Base-by-base conservation (phyloP, 2,888 invertebrate species). In the Drosophila paranaensis region DNA sequence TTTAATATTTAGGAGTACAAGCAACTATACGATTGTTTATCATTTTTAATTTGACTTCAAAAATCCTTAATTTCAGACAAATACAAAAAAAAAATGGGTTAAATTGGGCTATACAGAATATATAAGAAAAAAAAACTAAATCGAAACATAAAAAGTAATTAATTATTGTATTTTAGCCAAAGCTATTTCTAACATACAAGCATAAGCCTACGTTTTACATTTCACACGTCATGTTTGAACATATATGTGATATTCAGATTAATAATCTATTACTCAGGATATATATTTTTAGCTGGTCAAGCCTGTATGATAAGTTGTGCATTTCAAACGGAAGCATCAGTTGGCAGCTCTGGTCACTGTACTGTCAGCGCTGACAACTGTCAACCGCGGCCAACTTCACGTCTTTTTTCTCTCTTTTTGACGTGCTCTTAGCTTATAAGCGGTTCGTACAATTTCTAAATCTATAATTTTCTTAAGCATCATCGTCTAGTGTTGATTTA, bases 321-420 rank as follows among this genome's bases (percentile, higher is more conserved):
- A 20, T 14, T 25, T 14, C 16, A 54, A 77, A 27, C 78, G 78
- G 78, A 78, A 78, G 10, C 65, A 45, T 40, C 46, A 66, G 43
- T 79, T 89, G 79, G 54, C 62, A 75, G 69, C 55, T 56, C 65
- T 79, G 71, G 10, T 54, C 8, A 11, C 13, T 2, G 20, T 20
- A 37, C 35, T 79, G 60, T 39, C 78, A 69, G n/a, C 58, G n/a
- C 56, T 54, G 68, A 54, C 55, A 69, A 60, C 9, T 68, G 58
- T 50, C 62, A 74, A 83, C 57, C 67, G 79, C 78, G 50, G 64
- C 91, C 85, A 90, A 91, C 91, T 91, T 91, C 88, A 60, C 64
- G 56, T 60, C 75, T 64, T 67, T 77, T 80, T 80, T 86, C 91
- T 90, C 91, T 91, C 91, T 92, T 91, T 91, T 91, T 91, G 90